Base-by-base conservation (phyloP, 2,888 invertebrate genomes). In the Cryptophagus acutangulus region DNA sequence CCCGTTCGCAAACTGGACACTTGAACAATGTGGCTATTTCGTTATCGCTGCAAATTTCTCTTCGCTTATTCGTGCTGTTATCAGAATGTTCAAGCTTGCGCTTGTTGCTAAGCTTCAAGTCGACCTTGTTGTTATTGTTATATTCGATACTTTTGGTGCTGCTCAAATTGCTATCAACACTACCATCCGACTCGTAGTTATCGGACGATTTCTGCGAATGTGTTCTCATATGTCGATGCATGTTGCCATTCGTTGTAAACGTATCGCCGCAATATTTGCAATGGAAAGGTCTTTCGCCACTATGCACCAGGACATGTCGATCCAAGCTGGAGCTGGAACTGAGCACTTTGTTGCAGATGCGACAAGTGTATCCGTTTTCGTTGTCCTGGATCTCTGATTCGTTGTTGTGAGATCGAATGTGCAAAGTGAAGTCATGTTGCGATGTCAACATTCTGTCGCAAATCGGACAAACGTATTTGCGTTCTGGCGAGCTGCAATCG, bases 201-300 rank as follows among this genome's bases (percentile, higher is more conserved):
- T 55, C 54, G 55, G 73, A 73, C 33, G 63, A 64, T 54, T 72
- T 74, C 48, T 71, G 71, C 45, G 75, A 76, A 64, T 84, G 84
- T 2, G 84, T 85, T 43, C 86, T 74, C 75, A 84, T 78, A 66
- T 89, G 89, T 25, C 87, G 73, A 62, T 87, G 87, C 87, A 89
- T 87, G 67, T 87, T 88, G 16, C 87, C 87, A 65, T 87, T 88
- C 9, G 87, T 87, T 20, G 87, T 87, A 68, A 89, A 89, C 26
- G 86, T 81, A 68, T 86, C 80, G 40, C 81, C 79, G 67, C 88
- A 89, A 54, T 81, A 75, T 58, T 79, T 79, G 66, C 88, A 89
- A 57, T 81, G 79, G 68, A 87, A 88, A 2, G 87, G 87, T 6
- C 87, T 74, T 60, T 87, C 87, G 10, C 85, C 86, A 25, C 84